Base-by-base conservation (phyloP, 92 coral and sea anemone species). In the Pocillopora meandrina region DNA sequence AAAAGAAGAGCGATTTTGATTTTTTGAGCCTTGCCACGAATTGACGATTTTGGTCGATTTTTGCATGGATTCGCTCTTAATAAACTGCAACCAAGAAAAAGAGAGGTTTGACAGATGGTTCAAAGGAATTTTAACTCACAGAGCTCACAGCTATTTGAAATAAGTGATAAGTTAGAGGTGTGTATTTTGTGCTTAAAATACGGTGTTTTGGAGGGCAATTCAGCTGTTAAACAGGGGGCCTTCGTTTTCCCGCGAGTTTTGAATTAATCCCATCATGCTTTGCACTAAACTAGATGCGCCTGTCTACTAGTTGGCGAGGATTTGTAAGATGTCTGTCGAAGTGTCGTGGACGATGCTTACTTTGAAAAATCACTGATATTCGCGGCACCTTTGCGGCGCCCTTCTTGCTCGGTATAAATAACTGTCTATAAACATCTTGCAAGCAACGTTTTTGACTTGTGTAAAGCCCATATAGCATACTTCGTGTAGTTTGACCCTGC, bases 201-300 rank as follows among this genome's bases (percentile, higher is more conserved):
- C n/a, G 65, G 65, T 42, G n/a, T 14, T 14, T 15, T 61, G 65
- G n/a, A 15, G 16, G 15, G 65, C 0, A 61, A 9, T 13, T 15
- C 65, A 19, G n/a, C 8, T 14, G 10, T 42, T 42, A n/a, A 33
- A 21, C 60, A 17, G n/a, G n/a, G 17, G 5, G 33, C 42, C n/a
- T 12, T 10, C 18, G 33, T 9, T 26, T 33, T 33, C 56, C 64
- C 58, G 14, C 71, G 16, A 2, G 11, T 26, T 21, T 35, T 11
- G 35, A 19, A 10, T 9, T 3, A 10, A 75, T 58, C 68, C 80
- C 68, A 60, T 26, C 26, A 76, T 58, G 80, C 69, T 60, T 17
- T 60, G 80, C 80, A 31, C 66, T 21, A 26, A 23, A 7, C 23
- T 0, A 75, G 66, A n/a, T 56, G 62, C 69, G 80, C 80, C 80